These are phyloP conservation scores for Geopemphigus sp. DNA, from an alignment of 1,140 invertebrate genomes.

Conservation along the genomic window DNA sequence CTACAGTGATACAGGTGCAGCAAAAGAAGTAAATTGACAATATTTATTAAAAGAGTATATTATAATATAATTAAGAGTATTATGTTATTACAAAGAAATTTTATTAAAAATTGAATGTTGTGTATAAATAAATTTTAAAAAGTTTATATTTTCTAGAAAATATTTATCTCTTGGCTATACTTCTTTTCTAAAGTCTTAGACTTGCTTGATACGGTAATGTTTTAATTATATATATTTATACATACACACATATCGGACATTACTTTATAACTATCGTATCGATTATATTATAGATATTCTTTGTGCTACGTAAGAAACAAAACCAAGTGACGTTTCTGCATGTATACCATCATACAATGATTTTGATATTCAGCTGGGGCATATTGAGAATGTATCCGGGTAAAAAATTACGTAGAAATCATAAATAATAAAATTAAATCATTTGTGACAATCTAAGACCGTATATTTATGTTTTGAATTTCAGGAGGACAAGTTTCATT, in stretches of 20 bases:
- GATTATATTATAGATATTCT: slow-evolving; percentile 60
- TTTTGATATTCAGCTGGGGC: slow-evolving; percentile 66
- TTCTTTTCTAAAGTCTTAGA: slow-evolving; percentile 39
- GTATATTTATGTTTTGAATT: neutral
- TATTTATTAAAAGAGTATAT: no score
- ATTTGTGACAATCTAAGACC: neutral
- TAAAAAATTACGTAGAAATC: slow-evolving; percentile 52
- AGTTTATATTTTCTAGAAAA: neutral
- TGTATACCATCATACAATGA: slow-evolving; percentile 67
- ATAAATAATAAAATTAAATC: neutral
- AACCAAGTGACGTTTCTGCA: slow-evolving; percentile 65
- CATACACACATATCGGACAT: no score
- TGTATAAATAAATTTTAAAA: neutral
- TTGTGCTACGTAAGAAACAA: slow-evolving; percentile 65
- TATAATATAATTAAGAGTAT: neutral
- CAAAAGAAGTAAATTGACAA: neutral
- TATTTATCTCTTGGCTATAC: neutral
- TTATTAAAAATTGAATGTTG: neutral
- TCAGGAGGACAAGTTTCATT: slow-evolving; percentile 59
- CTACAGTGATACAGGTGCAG: slow-evolving; percentile 24
- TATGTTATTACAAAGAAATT: neutral
- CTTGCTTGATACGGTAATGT: slow-evolving; percentile 33
- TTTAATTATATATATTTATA: neutral
- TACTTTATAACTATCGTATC: neutral
- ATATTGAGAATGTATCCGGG: slow-evolving; percentile 68